Conservation (phyloP, 2,888 invertebrate species). For the Phengaris arion region DNA sequence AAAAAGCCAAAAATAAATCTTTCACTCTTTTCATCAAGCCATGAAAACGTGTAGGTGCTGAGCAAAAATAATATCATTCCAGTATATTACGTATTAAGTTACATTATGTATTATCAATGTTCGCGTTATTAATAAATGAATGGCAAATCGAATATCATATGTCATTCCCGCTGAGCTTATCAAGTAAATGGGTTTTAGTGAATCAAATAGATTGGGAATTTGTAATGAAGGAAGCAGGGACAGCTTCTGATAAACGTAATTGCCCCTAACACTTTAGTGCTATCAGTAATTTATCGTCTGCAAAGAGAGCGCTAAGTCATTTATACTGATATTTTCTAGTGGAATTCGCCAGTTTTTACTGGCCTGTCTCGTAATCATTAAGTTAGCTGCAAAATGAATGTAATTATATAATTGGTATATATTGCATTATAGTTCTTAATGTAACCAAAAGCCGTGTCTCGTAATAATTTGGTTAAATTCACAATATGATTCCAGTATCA, state of each 20-base stretch:
- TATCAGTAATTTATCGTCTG: constrained; percentile 26
- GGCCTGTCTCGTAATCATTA: not conserved
- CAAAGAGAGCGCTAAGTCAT: constrained; percentile 27
- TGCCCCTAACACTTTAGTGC: constrained; percentile 27
- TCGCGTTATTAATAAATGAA: constrained; percentile 26
- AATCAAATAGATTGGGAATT: constrained; percentile 28
- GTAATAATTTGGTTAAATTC: no score
- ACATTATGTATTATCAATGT: not conserved
- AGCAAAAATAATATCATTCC: no score
- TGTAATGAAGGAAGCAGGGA: constrained; percentile 28
- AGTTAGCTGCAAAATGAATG: not conserved
- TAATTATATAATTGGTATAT: no score
- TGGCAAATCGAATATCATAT: constrained; percentile 29
- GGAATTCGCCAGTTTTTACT: constrained; percentile 18
- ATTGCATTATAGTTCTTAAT: no score
- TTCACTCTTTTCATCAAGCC: no score
- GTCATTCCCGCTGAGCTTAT: constrained; percentile 21
- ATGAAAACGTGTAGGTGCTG: no score
- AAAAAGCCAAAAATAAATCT: no score
- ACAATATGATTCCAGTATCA: no score
- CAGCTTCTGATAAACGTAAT: constrained; percentile 29
- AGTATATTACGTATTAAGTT: no score
- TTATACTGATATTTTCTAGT: constrained; percentile 16
- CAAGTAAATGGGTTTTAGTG: constrained; percentile 29
- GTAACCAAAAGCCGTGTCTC: no score